Conservation (phyloP, 2,797 vertebrate genomes). For the Pantherophis alleghaniensis region DNA sequence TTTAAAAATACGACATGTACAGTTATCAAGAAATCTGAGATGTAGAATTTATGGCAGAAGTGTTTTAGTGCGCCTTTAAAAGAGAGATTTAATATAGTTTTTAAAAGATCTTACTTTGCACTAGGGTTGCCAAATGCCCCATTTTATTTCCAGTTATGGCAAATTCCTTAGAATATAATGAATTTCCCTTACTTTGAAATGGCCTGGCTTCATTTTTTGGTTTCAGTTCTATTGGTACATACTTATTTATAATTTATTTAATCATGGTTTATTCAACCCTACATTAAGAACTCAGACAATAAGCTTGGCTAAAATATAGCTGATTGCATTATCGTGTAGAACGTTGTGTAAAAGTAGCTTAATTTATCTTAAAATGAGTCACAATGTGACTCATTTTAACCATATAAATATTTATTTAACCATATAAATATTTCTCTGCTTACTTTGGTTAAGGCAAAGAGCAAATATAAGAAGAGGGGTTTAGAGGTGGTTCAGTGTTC, state of each 20-base stretch:
- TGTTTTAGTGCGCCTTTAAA: conserved; percentile 69
- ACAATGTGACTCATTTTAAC: background rate
- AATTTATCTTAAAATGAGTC: background rate
- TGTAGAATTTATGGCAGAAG: conserved; percentile 69
- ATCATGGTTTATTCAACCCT: background rate
- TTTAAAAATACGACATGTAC: conserved; percentile 64
- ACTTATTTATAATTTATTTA: background rate
- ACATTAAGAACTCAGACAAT: background rate
- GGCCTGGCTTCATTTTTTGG: background rate
- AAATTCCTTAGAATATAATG: conserved; percentile 1
- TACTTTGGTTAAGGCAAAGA: fast-evolving
- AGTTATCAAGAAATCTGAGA: conserved; percentile 65
- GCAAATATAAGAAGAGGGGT: background rate
- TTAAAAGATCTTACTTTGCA: conserved; percentile 42
- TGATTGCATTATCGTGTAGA: background rate
- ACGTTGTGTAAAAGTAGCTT: background rate
- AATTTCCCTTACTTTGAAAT: background rate
- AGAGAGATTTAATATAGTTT: conserved; percentile 53
- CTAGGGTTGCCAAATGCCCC: background rate
- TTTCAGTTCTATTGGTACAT: background rate
- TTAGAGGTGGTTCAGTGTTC: background rate
- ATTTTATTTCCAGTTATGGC: background rate
- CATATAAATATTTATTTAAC: background rate
- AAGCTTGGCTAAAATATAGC: background rate
- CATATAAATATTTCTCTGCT: background rate